Conservation (phyloP, 2,888 invertebrate species). For the Macrosiphum euphorbiae region DNA sequence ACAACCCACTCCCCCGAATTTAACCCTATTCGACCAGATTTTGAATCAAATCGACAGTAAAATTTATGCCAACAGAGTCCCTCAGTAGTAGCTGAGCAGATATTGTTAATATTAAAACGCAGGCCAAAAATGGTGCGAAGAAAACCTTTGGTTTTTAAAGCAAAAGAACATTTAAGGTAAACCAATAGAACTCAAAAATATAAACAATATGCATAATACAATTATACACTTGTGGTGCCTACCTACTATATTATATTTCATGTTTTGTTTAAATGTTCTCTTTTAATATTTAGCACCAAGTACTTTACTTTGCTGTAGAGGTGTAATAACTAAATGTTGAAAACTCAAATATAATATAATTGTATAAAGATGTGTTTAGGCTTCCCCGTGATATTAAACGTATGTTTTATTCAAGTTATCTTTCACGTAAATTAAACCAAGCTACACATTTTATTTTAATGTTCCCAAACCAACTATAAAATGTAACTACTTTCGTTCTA, state of each 20-base stretch:
- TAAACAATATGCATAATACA: background rate
- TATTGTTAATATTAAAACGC: background rate
- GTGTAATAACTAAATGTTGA: background rate
- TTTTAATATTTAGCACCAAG: background rate
- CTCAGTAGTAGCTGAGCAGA: background rate
- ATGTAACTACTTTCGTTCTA: conserved; percentile 29
- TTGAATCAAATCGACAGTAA: conserved; percentile 23
- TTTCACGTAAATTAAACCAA: conserved; percentile 36
- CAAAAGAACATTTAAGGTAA: background rate
- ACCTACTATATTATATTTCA: background rate
- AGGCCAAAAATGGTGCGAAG: background rate
- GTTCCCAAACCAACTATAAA: conserved; percentile 21
- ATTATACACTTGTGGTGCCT: background rate
- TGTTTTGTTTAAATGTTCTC: background rate
- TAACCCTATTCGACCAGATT: background rate
- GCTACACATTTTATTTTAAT: conserved; percentile 32
- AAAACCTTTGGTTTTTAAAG: background rate
- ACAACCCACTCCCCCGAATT: too few relatives aligned
- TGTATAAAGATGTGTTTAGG: background rate
- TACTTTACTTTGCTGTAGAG: background rate
- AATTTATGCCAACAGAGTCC: conserved; percentile 12
- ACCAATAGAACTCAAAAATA: background rate
- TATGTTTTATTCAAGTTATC: background rate
- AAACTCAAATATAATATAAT: background rate
- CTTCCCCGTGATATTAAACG: background rate